A percentile compares a stretch with the other conserved stretches of the same genome.
Evolutionary conservation across 2,888 invertebrate genomes (phyloP).

Genomic region (Anorthoa munda): DNA sequence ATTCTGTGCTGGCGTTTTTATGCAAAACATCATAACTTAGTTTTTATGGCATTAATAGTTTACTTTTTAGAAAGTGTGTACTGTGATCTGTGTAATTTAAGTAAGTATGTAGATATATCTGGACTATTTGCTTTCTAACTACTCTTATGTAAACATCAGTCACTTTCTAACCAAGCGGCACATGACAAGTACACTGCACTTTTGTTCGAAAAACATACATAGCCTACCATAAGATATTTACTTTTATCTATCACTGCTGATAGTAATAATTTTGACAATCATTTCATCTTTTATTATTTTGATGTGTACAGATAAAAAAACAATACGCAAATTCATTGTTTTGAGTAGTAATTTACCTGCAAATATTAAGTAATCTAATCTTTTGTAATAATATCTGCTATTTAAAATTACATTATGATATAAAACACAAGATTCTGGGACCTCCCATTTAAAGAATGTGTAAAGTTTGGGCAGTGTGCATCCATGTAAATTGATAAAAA

Average conservation of each 20-base stretch:
- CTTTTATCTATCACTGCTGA: too few relatives aligned
- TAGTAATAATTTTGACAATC: too few relatives aligned
- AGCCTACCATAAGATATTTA: not conserved
- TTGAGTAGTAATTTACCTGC: not conserved
- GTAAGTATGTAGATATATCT: not conserved
- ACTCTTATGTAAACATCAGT: not conserved
- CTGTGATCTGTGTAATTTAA: not conserved
- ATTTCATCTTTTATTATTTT: too few relatives aligned
- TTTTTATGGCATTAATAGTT: not conserved
- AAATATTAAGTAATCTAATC: constrained; percentile 19
- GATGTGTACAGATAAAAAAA: not conserved
- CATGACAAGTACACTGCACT: not conserved
- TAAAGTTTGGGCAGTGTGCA: constrained; percentile 24
- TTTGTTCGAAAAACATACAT: not conserved
- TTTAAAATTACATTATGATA: constrained; percentile 7
- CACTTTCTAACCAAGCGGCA: not conserved
- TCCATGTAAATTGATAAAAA: constrained; percentile 18
- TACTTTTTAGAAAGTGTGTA: not conserved
- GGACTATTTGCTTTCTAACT: not conserved
- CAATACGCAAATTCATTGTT: not conserved
- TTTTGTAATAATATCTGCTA: not conserved
- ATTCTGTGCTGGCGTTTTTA: not conserved
- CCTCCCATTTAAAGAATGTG: constrained; percentile 7
- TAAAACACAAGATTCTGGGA: constrained; percentile 3
- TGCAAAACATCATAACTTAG: not conserved